phyloP scores from a whole-genome alignment of 2,113 vertebrate species.

The Ondatra zibethicus region DNA sequence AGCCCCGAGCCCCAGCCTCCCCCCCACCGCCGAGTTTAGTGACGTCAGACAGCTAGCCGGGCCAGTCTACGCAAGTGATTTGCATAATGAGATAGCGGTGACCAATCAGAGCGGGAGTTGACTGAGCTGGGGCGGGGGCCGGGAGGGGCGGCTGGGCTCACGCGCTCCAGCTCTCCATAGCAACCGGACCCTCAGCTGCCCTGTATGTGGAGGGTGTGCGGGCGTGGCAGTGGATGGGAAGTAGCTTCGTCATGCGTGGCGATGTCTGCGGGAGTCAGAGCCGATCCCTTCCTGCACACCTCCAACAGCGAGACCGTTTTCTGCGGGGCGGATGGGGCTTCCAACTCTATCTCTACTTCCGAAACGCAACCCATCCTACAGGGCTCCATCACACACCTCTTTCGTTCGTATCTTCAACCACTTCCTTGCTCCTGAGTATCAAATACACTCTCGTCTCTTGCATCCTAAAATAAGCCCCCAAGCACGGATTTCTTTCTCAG shows the following conservation, averaged over 20 bases:
- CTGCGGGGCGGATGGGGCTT: slow-evolving; percentile 49
- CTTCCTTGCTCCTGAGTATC: background rate
- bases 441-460: background rate
- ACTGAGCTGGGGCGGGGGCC: slow-evolving; percentile 17
- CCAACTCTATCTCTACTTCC: background rate
- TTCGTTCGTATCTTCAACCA: background rate
- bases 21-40: slow-evolving; percentile 56
- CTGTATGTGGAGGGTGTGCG: background rate
- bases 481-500: background rate
- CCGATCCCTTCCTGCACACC: background rate
- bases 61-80: slow-evolving; percentile 78
- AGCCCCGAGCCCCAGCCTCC: slow-evolving; percentile 71
- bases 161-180: slow-evolving; percentile 72
- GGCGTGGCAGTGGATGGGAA: slow-evolving; percentile 46
- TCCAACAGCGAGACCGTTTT: background rate
- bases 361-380: background rate
- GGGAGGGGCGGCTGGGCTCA: slow-evolving; percentile 55
- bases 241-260: slow-evolving; percentile 72
- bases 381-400: background rate
- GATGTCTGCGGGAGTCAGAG: slow-evolving; percentile 48
- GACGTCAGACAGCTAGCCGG: slow-evolving; percentile 81
- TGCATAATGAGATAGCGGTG: slow-evolving; percentile 76
- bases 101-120: slow-evolving; percentile 79
- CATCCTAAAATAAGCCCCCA: background rate
- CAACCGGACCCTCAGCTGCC: slow-evolving; percentile 67